Percentiles rank a stretch among this genome's conserved stretches.
Conservation (phyloP, 2,797 vertebrate species). For the Paedocypris micromegethes region DNA sequence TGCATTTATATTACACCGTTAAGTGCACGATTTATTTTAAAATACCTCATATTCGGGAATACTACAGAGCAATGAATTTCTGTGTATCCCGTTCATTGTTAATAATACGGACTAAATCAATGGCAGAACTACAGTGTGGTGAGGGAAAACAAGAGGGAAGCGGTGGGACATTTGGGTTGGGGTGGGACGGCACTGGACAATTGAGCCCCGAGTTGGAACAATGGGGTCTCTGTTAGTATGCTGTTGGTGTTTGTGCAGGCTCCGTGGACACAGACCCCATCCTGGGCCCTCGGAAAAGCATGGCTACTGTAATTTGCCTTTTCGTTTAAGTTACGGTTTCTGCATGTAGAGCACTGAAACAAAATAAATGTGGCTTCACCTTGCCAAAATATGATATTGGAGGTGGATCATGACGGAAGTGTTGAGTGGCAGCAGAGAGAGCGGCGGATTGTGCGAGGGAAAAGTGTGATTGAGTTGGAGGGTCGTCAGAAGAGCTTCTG, state of each 20-base stretch:
- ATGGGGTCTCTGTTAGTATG: conserved; percentile 70
- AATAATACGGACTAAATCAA: background rate
- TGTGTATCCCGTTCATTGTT: no score
- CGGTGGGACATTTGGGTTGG: conserved; percentile 40
- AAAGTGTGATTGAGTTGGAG: conserved; percentile 34
- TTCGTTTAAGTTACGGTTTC: background rate
- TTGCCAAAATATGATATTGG: background rate
- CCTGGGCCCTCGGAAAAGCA: conserved; percentile 14
- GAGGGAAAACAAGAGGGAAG: conserved; percentile 30
- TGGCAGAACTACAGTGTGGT: conserved; percentile 34
- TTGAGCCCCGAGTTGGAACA: conserved; percentile 62
- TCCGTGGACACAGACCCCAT: conserved; percentile 50
- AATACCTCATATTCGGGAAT: background rate
- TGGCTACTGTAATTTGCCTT: conserved; percentile 33
- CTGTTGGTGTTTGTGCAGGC: conserved; percentile 63
- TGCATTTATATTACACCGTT: no score
- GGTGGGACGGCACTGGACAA: conserved; percentile 54
- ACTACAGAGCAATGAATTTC: background rate
- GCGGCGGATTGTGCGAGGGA: background rate
- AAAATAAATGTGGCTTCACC: background rate
- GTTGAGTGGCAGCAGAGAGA: background rate
- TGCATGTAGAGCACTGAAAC: conserved; percentile 3
- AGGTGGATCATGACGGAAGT: background rate
- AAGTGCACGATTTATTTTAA: background rate
- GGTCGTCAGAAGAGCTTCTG: conserved; percentile 42